A percentile compares a stretch with the other conserved stretches of the same genome.
These are phyloP conservation scores for Fragum fragum DNA, from an alignment of 2,888 invertebrate genomes.

Conservation along the genomic window DNA sequence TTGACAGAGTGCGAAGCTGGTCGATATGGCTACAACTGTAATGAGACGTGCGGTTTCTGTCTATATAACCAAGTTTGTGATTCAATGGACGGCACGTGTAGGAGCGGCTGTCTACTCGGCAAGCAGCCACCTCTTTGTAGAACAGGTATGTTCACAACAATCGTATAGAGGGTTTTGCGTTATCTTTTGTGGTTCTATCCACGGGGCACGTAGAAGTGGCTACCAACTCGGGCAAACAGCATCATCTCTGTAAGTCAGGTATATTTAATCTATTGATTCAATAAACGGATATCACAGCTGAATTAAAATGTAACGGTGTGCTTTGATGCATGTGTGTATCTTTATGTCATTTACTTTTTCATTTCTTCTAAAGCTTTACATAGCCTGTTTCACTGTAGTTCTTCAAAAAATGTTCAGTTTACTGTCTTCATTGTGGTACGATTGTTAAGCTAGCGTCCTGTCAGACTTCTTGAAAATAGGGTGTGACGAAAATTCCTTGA, in stretches of 20 bases:
- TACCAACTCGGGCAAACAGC: conserved; percentile 51
- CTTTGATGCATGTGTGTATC: too few relatives aligned
- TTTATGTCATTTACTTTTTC: too few relatives aligned
- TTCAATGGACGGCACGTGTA: conserved; percentile 51
- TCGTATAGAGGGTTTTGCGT: conserved; percentile 56
- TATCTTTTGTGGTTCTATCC: conserved; percentile 49
- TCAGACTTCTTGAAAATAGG: too few relatives aligned
- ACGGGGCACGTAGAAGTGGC: conserved; percentile 52
- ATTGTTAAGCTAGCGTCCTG: too few relatives aligned
- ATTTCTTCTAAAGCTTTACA: too few relatives aligned
- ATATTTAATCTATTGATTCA: too few relatives aligned
- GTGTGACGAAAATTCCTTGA: too few relatives aligned
- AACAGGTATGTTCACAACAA: conserved; percentile 44
- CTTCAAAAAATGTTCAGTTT: too few relatives aligned
- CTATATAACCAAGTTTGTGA: conserved; percentile 44
- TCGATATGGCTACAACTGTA: conserved; percentile 55
- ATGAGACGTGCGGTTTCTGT: conserved; percentile 54
- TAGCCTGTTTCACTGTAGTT: too few relatives aligned
- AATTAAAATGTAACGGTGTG: too few relatives aligned
- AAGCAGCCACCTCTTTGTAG: conserved; percentile 53
- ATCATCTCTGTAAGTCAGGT: conserved; percentile 56
- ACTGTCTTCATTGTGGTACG: too few relatives aligned
- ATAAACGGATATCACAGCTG: too few relatives aligned
- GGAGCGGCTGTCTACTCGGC: conserved; percentile 51
- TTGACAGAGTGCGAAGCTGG: conserved; percentile 52